phyloP scores from a whole-genome alignment of 2,888 invertebrate genomes.

The Oxycera nigricornis region DNA sequence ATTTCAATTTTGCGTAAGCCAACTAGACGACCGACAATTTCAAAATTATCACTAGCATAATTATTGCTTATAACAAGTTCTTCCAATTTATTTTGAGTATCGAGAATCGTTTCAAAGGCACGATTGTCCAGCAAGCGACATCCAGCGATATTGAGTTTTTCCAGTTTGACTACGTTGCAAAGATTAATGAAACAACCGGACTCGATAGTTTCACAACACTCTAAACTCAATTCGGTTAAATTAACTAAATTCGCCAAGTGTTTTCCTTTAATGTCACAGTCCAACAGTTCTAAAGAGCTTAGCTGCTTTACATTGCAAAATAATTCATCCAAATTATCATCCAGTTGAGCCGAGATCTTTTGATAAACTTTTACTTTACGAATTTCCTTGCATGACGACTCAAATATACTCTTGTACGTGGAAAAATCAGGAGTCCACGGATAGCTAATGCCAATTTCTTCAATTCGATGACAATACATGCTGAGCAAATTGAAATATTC shows the following conservation, averaged over 20 bases:
- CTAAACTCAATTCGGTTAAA: conserved; percentile 7
- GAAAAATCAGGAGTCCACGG: conserved; percentile 20
- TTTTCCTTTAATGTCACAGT: conserved; percentile 18
- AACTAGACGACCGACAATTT: neutral
- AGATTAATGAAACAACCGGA: conserved; percentile 5
- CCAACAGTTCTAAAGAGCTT: neutral
- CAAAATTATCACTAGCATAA: neutral
- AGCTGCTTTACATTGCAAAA: neutral
- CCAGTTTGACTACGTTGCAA: conserved; percentile 4
- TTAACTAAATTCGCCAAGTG: conserved; percentile 3
- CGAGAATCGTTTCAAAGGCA: neutral
- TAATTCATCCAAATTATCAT: conserved; percentile 6
- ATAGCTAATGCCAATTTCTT: conserved; percentile 25
- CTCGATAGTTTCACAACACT: conserved; percentile 10
- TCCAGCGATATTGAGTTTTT: conserved; percentile 9
- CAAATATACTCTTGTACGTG: neutral
- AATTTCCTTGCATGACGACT: neutral
- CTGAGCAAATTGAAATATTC: neutral
- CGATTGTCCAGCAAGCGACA: conserved; percentile 8
- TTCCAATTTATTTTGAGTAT: conserved; percentile 12
- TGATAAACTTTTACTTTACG: neutral
- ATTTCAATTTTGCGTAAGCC: conserved; percentile 20
- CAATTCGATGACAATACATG: neutral
- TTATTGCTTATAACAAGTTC: conserved; percentile 9
- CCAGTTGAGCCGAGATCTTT: conserved; percentile 7